These are phyloP conservation scores for Vulpes lagopus DNA, from an alignment of 2,113 vertebrate genomes.

Conservation along the genomic window DNA sequence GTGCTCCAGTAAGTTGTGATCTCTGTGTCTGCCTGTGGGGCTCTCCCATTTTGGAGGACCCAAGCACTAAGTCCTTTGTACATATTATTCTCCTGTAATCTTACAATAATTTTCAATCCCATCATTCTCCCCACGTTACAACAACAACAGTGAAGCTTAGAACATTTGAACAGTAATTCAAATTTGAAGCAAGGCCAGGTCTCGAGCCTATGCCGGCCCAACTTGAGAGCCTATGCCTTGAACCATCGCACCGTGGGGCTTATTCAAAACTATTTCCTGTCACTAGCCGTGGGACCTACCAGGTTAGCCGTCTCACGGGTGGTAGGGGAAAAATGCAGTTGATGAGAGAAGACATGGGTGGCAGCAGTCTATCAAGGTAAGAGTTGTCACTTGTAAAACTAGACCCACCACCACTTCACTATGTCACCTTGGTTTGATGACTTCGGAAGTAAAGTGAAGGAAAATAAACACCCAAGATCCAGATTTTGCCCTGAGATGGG, in stretches of 20 bases:
- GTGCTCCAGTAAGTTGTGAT: neutral
- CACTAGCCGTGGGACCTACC: neutral
- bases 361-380: neutral
- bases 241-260: neutral
- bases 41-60: too few relatives aligned
- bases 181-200: neutral
- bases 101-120: neutral
- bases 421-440: neutral
- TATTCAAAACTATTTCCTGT: neutral
- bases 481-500: neutral
- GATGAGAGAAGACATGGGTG: neutral
- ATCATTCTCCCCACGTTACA: neutral
- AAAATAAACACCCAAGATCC: neutral
- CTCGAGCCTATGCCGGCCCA: neutral
- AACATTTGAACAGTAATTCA: neutral
- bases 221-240: neutral
- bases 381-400: neutral
- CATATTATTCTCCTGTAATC: neutral
- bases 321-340: neutral
- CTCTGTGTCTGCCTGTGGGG: neutral
- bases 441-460: neutral
- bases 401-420: neutral
- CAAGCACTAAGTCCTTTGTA: neutral
- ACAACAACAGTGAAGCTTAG: neutral
- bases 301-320: neutral